phyloP scores from a whole-genome alignment of 2,113 vertebrate genomes.

The Azemiops feae region DNA sequence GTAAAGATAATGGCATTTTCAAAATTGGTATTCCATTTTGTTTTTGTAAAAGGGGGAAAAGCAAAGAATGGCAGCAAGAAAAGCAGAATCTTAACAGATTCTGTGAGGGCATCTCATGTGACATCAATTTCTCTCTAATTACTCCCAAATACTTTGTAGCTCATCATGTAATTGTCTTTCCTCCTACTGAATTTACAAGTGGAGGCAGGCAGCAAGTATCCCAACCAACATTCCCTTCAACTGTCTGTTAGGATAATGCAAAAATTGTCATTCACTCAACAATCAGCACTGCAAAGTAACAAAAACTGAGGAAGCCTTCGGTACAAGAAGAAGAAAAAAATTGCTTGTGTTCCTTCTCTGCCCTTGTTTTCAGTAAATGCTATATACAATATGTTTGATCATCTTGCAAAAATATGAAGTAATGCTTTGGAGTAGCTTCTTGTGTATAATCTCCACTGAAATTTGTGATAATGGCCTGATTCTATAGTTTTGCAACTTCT shows the following conservation, averaged over 20 bases:
- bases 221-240: neutral
- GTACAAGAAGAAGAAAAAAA: neutral
- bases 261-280: neutral
- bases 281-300: neutral
- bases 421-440: neutral
- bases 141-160: neutral
- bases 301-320: neutral
- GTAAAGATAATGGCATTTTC: neutral
- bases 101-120: neutral
- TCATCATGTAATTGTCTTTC: neutral
- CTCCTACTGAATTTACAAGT: neutral
- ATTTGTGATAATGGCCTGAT: neutral
- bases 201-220: neutral
- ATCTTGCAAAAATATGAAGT: neutral
- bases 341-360: neutral
- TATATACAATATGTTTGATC: neutral
- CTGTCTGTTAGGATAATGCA: neutral
- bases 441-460: neutral
- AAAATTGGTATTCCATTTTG: neutral
- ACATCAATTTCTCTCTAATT: neutral
- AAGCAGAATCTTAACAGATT: neutral
- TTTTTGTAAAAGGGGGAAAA: neutral
- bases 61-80: neutral
- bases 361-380: neutral
- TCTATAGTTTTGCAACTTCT: neutral